Evolutionary conservation across 2,113 vertebrate genomes (phyloP).

Genomic region (Oreochromis spilurus): DNA sequence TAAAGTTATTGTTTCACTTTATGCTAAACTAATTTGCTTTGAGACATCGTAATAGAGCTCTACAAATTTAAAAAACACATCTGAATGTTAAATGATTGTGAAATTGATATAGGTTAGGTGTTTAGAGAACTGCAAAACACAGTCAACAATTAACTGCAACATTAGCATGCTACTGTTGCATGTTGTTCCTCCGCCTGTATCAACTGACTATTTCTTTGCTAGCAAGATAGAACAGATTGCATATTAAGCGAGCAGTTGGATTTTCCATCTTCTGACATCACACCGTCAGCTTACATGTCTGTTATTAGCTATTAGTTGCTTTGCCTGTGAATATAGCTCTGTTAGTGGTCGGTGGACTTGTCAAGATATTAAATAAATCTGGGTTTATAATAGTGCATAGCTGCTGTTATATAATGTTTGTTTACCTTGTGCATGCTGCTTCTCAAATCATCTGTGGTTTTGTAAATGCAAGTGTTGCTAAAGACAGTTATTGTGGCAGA

Average conservation of each 20-base stretch:
- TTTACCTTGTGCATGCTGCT: background rate
- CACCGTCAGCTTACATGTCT: background rate
- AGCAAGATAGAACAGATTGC: background rate
- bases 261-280: background rate
- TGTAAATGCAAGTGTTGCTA: background rate
- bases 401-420: background rate
- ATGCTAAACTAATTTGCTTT: background rate
- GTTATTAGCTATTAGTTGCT: background rate
- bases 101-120: background rate
- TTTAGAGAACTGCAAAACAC: too few relatives aligned
- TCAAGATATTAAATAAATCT: background rate
- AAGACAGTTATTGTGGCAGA: background rate
- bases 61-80: background rate
- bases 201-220: background rate
- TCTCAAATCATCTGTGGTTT: background rate
- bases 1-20: background rate
- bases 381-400: background rate
- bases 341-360: background rate
- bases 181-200: accelerated
- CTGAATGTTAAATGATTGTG: background rate
- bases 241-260: background rate
- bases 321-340: accelerated
- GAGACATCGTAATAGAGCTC: accelerated
- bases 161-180: background rate
- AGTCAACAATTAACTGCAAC: too few relatives aligned